A percentile compares a stretch with the other conserved stretches of the same genome.
phyloP scores from a whole-genome alignment of 2,888 invertebrate genomes.

The Perizoma affinitatum region DNA sequence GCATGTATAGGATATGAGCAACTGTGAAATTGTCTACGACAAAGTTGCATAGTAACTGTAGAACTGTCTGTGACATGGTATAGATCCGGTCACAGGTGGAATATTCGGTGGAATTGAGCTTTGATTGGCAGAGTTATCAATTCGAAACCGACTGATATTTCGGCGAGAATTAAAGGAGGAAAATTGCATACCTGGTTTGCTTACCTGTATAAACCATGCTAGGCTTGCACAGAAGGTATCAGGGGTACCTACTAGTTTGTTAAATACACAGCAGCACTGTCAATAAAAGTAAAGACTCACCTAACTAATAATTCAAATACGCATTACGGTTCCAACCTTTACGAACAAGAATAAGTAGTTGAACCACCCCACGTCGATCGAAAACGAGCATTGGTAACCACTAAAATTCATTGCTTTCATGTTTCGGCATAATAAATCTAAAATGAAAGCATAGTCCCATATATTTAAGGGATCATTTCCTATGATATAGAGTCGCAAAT shows the following conservation, averaged over 20 bases:
- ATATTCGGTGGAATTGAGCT: conserved; percentile 34
- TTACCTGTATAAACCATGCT: not conserved
- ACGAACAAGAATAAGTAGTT: no score
- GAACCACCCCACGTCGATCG: not conserved
- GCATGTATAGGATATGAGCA: no score
- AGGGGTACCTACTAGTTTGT: no score
- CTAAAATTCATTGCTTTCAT: conserved; percentile 29
- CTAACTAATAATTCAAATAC: no score
- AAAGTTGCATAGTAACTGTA: conserved; percentile 1
- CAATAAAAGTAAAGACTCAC: no score
- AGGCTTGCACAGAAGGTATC: no score
- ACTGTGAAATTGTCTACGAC: conserved; percentile 1
- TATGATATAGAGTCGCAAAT: conserved; percentile 5
- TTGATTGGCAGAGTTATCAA: conserved; percentile 40
- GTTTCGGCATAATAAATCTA: conserved; percentile 25
- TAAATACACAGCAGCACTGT: no score
- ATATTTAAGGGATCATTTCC: conserved; percentile 15
- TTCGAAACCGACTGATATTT: conserved; percentile 28
- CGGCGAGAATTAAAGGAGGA: not conserved
- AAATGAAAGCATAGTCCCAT: conserved; percentile 31
- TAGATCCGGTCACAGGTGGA: conserved; percentile 26
- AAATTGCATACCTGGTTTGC: no score
- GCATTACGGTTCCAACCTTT: no score
- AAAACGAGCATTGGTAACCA: conserved; percentile 36
- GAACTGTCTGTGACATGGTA: conserved; percentile 1